Base-by-base conservation (phyloP, 2,113 vertebrate species). In the Chaetodon trifascialis region DNA sequence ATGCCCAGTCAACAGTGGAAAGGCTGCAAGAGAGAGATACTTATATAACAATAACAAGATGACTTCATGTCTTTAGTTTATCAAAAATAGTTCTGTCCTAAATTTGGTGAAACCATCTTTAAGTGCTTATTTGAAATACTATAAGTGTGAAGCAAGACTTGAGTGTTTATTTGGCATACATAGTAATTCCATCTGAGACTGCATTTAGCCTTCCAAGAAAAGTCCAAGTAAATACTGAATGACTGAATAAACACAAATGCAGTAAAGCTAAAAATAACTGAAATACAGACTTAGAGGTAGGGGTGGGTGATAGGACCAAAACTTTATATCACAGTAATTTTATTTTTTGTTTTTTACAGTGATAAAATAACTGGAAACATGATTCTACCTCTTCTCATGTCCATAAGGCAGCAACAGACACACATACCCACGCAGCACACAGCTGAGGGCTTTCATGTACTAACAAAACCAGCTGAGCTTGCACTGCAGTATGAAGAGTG, bases 31-130 rank as follows among this genome's bases (percentile, higher is more conserved):
- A 25, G 11, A 63, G 16, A 47, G 19, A 65, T 0, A 40, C 23
- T 9, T 73, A 36, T 72, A 62, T 66, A 74, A 66, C 34, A 81
- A 59, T 56, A 40, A 21, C 0, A 40, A n/a, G 44, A 46, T 66
- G 17, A 15, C 17, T 16, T 47, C n/a, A 12, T 8, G 11, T 40
- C 40, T 72, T 72, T 9, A 44, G 17, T 54, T 40, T 21, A 23
- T 51, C 25, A 62, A 12, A 34, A 34, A n/a, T n/a, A 55, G 54
- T 19, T 54, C 51, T 15, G 21, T 34, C 9, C 30, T 30, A 30
- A 30, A 30, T 40, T 40, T 40, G 3, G 25, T 2, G 14, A 47
- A 10, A n/a, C 5, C 38, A 1, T 51, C 46, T 52, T 71, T 11
- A 55, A 42, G 36, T 40, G 40, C 23, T 30, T 34, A 34, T 40